Conservation (phyloP, 2,113 vertebrate species). For the Thamnaconus septentrionalis region DNA sequence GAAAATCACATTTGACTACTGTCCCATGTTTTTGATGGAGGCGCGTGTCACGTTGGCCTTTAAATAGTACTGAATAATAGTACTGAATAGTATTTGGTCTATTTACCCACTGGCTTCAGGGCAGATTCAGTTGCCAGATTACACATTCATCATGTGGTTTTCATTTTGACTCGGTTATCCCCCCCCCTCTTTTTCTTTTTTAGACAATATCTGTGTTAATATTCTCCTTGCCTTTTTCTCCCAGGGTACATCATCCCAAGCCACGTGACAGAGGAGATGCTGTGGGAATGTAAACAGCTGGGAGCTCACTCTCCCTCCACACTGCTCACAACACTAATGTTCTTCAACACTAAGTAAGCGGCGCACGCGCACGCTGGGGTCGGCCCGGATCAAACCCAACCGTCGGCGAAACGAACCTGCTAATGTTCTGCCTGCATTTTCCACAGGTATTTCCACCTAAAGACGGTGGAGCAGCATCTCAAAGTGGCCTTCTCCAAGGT, state of each 20-base stretch:
- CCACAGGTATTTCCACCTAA: constrained; percentile 92
- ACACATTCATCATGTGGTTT: too few relatives aligned
- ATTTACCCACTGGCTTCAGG: too few relatives aligned
- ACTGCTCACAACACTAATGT: constrained; percentile 97
- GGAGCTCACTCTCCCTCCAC: constrained; percentile 97
- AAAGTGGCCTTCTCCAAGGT: constrained; percentile 98
- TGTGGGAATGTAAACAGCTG: constrained; percentile 99
- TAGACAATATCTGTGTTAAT: not conserved
- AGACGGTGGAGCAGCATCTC: constrained; percentile 96
- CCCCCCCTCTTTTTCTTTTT: not conserved
- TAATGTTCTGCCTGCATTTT: not conserved
- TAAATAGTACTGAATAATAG: too few relatives aligned
- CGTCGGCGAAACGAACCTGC: too few relatives aligned
- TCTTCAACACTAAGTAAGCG: constrained; percentile 99
- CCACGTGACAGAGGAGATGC: constrained; percentile 98
- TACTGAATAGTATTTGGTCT: too few relatives aligned
- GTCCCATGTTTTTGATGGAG: too few relatives aligned
- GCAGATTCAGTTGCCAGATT: too few relatives aligned
- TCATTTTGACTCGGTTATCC: too few relatives aligned
- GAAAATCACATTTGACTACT: too few relatives aligned
- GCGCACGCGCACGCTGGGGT: not conserved
- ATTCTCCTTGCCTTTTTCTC: constrained; percentile 1
- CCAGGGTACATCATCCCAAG: constrained; percentile 96
- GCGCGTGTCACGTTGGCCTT: too few relatives aligned
- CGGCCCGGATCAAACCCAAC: too few relatives aligned